These are phyloP conservation scores for Phylloscopus whistleri DNA, from an alignment of 2,113 vertebrate species.

Conservation along the genomic window DNA sequence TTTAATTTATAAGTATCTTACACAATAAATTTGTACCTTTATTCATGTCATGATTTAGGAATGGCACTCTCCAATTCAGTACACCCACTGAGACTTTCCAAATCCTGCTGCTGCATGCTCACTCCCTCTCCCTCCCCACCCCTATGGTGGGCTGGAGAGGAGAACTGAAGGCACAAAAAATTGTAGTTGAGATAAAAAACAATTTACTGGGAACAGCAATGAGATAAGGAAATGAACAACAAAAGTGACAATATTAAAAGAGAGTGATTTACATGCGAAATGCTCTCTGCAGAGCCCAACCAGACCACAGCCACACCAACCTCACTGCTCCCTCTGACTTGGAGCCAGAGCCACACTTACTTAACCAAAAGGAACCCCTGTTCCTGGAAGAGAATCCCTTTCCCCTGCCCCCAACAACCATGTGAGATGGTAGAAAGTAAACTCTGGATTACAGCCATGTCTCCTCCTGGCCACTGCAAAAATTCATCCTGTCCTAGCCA, in stretches of 20 bases:
- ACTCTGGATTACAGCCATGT: neutral
- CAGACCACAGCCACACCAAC: accelerated
- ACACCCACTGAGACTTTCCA: neutral
- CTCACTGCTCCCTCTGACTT: accelerated
- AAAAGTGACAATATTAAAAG: neutral
- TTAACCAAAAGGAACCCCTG: neutral
- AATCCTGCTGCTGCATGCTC: neutral
- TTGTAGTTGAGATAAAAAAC: neutral
- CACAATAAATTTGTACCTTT: constrained; percentile 70
- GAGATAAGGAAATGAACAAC: neutral
- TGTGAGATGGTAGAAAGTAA: neutral
- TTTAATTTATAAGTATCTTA: constrained; percentile 87
- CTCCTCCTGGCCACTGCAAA: neutral
- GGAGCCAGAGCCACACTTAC: neutral
- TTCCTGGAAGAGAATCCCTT: neutral
- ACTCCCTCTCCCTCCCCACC: too few relatives aligned
- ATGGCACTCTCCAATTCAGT: neutral
- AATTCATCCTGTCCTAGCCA: neutral
- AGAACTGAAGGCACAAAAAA: neutral
- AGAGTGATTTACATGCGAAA: neutral
- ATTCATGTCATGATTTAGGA: neutral
- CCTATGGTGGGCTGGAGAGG: neutral
- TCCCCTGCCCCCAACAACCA: neutral
- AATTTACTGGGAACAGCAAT: neutral
- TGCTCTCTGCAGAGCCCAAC: neutral